phyloP scores from a whole-genome alignment of 1,140 invertebrate species.

The Uloborus diversus region DNA sequence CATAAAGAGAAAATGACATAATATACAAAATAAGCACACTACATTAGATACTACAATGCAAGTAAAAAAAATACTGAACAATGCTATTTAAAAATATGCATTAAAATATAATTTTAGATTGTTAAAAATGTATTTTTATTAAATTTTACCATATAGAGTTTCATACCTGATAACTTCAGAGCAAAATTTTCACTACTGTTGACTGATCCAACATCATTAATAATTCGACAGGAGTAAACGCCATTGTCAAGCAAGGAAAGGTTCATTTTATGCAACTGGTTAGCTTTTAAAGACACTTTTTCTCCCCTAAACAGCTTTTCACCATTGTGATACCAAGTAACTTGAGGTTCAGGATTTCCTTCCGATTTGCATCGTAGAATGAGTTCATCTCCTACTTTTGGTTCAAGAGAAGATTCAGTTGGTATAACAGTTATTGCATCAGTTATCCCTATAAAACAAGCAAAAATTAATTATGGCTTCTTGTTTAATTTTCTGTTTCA shows the following conservation, averaged over 20 bases:
- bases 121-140: too few species aligned
- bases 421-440: constrained; percentile 72
- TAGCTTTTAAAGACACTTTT: constrained; percentile 71
- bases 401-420: constrained; percentile 69
- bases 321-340: constrained; percentile 80
- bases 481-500: too few species aligned
- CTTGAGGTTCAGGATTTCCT: constrained; percentile 76
- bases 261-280: constrained; percentile 72
- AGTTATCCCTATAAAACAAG: constrained; percentile 73
- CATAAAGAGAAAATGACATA: too few species aligned
- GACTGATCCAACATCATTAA: constrained; percentile 72
- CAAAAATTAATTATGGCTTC: neutral
- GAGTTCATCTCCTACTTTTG: constrained; percentile 72
- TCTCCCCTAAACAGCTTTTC: constrained; percentile 71
- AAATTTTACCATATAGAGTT: too few species aligned
- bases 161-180: constrained; percentile 70
- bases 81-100: too few species aligned
- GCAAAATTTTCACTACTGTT: constrained; percentile 71
- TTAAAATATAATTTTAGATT: too few species aligned
- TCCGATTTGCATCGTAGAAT: constrained; percentile 78
- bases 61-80: too few species aligned
- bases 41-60: too few species aligned
- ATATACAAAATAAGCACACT: too few species aligned
- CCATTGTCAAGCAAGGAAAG: constrained; percentile 75
- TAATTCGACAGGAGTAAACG: constrained; percentile 74